phyloP scores from a whole-genome alignment of 2,888 invertebrate genomes.

The Parnassius orleans region DNA sequence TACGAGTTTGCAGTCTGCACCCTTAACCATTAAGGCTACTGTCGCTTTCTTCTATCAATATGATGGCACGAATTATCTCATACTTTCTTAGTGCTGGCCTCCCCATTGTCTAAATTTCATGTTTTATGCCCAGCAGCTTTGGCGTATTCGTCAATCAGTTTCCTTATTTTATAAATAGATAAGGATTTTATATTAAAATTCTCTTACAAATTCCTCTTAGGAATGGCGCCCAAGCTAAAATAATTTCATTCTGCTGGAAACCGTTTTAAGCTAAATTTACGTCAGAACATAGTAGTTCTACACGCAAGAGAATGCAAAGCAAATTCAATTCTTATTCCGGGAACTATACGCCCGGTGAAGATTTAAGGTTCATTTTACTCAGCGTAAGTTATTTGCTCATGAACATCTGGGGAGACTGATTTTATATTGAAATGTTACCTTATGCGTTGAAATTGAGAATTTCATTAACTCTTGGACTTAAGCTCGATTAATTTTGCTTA shows the following conservation, averaged over 20 bases:
- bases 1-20: no score
- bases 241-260: conserved; percentile 26
- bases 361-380: conserved; percentile 75
- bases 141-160: no score
- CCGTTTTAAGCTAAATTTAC: conserved; percentile 29
- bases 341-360: conserved; percentile 60
- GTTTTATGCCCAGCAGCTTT: no score
- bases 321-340: conserved; percentile 72
- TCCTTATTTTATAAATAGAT: no score
- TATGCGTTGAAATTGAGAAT: conserved; percentile 55
- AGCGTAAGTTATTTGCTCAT: conserved; percentile 70
- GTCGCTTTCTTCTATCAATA: no score
- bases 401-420: conserved; percentile 72
- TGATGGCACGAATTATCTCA: no score
- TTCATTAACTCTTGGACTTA: conserved; percentile 40
- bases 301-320: conserved; percentile 45
- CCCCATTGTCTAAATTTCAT: no score
- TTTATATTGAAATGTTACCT: conserved; percentile 65
- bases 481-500: conserved; percentile 29
- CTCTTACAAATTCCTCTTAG: conserved; percentile 17
- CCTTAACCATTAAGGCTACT: no score
- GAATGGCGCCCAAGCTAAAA: conserved; percentile 21
- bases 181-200: conserved; percentile 7
- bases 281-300: conserved; percentile 26
- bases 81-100: no score